Conservation (phyloP, 1,140 invertebrate species). For the Radopholus similis region DNA sequence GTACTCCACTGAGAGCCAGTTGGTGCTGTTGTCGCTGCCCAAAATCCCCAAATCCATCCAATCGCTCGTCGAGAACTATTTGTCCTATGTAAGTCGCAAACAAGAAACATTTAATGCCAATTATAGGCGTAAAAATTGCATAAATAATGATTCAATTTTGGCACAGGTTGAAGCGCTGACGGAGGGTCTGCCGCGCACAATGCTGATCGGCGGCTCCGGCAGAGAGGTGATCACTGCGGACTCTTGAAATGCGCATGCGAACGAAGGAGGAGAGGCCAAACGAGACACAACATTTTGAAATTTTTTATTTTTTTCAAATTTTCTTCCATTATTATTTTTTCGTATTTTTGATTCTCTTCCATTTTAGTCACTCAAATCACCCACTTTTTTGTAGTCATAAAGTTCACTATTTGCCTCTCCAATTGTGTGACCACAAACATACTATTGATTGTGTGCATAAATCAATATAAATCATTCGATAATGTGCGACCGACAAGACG, state of each 20-base stretch:
- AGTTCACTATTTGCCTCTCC: too few species aligned
- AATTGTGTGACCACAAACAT: too few species aligned
- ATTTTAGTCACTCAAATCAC: too few species aligned
- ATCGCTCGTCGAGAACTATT: slow-evolving; percentile 69
- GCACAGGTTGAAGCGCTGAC: slow-evolving; percentile 84
- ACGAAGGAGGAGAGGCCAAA: too few species aligned
- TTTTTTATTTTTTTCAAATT: too few species aligned
- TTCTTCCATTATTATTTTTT: too few species aligned
- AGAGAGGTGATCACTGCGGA: slow-evolving; percentile 99
- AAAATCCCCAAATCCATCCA: slow-evolving; percentile 74
- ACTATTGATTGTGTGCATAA: too few species aligned
- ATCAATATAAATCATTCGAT: too few species aligned
- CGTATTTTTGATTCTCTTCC: too few species aligned
- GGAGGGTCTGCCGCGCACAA: slow-evolving; percentile 87
- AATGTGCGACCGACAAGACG: too few species aligned
- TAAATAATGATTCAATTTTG: neutral
- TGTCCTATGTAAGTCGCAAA: slow-evolving; percentile 74
- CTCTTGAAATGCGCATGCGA: slow-evolving; percentile 69
- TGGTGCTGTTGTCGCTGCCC: slow-evolving; percentile 95
- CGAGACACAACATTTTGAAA: too few species aligned
- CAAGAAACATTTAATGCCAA: neutral
- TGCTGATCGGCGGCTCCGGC: slow-evolving; percentile 94
- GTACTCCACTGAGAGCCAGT: slow-evolving; percentile 90
- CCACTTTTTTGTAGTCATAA: too few species aligned
- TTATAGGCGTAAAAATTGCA: neutral